Conservation (phyloP, 64 coral and sea anemone species). For the Porites australiensis region DNA sequence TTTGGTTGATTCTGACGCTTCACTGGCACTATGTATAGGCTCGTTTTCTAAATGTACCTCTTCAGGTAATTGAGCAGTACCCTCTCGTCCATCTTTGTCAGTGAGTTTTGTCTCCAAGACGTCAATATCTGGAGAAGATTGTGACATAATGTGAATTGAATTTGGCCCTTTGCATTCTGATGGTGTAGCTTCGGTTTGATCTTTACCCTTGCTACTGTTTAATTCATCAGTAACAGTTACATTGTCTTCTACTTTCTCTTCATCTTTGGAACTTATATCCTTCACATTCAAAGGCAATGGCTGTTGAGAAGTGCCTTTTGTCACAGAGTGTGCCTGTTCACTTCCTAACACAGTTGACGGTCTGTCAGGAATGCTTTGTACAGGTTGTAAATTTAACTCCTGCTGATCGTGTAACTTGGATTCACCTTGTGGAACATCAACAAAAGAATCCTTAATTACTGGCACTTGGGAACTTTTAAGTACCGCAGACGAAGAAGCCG, state of each 20-base stretch:
- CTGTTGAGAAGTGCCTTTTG: neutral
- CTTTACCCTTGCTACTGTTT: neutral
- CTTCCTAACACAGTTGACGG: neutral
- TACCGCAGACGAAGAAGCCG: neutral
- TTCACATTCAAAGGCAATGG: neutral
- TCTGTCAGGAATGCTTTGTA: neutral
- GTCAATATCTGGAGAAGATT: slow-evolving; percentile 81
- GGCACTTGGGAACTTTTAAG: slow-evolving; percentile 23
- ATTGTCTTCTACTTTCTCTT: neutral
- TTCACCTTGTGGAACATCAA: neutral
- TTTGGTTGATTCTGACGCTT: neutral
- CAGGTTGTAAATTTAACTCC: neutral
- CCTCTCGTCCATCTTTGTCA: slow-evolving; percentile 83
- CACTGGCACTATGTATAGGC: neutral
- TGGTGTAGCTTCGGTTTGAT: slow-evolving; percentile 1
- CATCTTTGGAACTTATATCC: neutral
- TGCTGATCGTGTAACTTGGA: neutral
- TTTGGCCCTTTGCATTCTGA: slow-evolving; percentile 67
- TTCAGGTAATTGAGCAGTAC: slow-evolving; percentile 80
- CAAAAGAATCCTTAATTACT: neutral
- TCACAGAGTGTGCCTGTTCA: neutral
- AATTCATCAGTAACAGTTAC: neutral
- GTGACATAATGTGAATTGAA: slow-evolving; percentile 69
- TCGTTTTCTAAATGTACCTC: neutral
- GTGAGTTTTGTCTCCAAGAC: slow-evolving; percentile 88